Evolutionary conservation across 2,797 vertebrate genomes (phyloP).

Genomic region (Notoglanidium macrostoma): DNA sequence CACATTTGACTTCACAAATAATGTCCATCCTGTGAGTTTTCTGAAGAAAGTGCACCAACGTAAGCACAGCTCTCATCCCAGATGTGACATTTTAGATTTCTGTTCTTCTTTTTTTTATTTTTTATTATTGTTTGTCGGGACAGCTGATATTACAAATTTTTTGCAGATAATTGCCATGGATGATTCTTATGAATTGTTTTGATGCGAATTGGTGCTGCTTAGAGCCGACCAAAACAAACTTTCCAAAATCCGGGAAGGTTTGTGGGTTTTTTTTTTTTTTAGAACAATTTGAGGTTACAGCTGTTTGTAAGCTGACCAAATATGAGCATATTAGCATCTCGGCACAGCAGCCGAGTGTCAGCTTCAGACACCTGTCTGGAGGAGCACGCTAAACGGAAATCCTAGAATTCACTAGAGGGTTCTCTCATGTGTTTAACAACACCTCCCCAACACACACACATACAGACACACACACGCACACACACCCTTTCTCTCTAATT

Average conservation of each 20-base stretch:
- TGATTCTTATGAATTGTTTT: not conserved
- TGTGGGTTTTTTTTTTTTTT: not conserved
- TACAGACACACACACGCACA: too few relatives aligned
- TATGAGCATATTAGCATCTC: not conserved
- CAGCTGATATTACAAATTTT: not conserved
- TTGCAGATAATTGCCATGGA: not conserved
- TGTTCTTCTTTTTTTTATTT: not conserved
- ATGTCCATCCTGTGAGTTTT: not conserved
- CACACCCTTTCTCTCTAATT: too few relatives aligned
- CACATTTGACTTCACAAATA: not conserved
- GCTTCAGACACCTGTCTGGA: not conserved
- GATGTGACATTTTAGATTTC: not conserved
- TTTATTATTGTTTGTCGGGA: not conserved
- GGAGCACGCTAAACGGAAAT: not conserved
- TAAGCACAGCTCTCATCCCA: not conserved
- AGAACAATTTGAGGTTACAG: not conserved
- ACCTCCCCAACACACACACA: too few relatives aligned
- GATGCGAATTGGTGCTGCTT: not conserved
- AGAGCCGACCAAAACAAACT: not conserved
- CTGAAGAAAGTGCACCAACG: not conserved
- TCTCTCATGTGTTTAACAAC: not conserved
- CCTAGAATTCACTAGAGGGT: not conserved
- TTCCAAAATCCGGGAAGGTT: not conserved
- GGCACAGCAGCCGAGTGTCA: not conserved
- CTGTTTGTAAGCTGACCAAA: not conserved